Conservation (phyloP, 2,888 invertebrate genomes). For the Xanthorhoe spadicearia region DNA sequence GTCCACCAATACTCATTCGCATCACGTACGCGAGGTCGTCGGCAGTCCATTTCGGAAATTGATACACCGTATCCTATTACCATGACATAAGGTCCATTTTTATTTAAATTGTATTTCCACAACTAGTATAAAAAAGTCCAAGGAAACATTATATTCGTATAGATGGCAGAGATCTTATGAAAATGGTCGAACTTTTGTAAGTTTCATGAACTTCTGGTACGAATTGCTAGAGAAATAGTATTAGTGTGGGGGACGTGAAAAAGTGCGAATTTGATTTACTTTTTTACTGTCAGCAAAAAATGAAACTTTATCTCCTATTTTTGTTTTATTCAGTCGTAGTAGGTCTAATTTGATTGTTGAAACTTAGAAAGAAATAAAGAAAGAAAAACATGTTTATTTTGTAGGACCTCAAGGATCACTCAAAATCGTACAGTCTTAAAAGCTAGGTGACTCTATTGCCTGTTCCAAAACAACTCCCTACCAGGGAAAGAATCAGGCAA, state of each 20-base stretch:
- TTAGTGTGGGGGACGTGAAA: conserved; percentile 64
- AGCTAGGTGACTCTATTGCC: no score
- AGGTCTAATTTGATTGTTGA: conserved; percentile 1
- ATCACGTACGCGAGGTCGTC: conserved; percentile 77
- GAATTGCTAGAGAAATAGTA: conserved; percentile 76
- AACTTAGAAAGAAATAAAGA: no score
- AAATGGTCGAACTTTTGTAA: conserved; percentile 54
- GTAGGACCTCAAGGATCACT: no score
- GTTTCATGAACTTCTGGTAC: conserved; percentile 71
- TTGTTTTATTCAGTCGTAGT: neutral
- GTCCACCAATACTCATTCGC: conserved; percentile 70
- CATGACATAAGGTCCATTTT: conserved; percentile 52
- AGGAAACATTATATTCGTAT: neutral
- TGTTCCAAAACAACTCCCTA: no score
- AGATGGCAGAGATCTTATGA: conserved; percentile 31
- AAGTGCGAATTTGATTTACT: conserved; percentile 49
- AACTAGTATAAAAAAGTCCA: conserved; percentile 59
- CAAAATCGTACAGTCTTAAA: no score
- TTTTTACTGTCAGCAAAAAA: conserved; percentile 42
- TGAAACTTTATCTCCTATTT: conserved; percentile 12
- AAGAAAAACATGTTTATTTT: no score
- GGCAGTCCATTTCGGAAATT: conserved; percentile 79
- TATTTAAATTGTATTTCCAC: conserved; percentile 34
- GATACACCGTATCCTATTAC: conserved; percentile 62
- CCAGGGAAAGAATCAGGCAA: no score